These are phyloP conservation scores for Drosophila paramelanica DNA, from an alignment of 2,888 invertebrate species.

Conservation along the genomic window DNA sequence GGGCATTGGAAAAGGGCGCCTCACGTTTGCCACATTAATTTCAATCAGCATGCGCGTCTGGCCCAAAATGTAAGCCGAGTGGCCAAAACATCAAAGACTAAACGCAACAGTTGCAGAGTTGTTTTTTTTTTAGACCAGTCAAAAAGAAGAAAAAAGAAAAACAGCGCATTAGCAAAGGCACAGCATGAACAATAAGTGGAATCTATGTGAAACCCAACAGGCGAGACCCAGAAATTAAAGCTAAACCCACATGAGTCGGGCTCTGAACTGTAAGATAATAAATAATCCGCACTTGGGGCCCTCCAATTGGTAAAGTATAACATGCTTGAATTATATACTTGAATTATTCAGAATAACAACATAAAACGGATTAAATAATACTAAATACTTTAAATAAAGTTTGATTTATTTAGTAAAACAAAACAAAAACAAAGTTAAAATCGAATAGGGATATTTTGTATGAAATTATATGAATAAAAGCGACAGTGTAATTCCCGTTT, in stretches of 20 bases:
- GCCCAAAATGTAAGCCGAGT: constrained; percentile 31
- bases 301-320: not conserved
- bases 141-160: not conserved
- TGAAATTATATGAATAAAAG: too few relatives aligned
- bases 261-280: constrained; percentile 11
- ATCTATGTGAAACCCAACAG: constrained; percentile 7
- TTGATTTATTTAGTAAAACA: too few relatives aligned
- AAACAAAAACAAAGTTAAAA: too few relatives aligned
- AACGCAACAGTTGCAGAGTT: too few relatives aligned
- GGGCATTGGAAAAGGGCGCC: constrained; percentile 24
- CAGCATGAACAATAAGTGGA: constrained; percentile 18
- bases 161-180: constrained; percentile 16
- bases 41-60: constrained; percentile 59
- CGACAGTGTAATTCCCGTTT: too few relatives aligned
- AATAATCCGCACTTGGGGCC: constrained; percentile 17
- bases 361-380: too few relatives aligned
- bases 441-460: too few relatives aligned
- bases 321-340: not conserved
- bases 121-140: constrained; percentile 13
- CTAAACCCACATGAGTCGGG: constrained; percentile 6
- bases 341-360: not conserved
- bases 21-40: constrained; percentile 73
- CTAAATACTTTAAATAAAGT: too few relatives aligned
- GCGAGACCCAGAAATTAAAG: constrained; percentile 8
- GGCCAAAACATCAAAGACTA: constrained; percentile 43